phyloP scores from a whole-genome alignment of 2,797 vertebrate species.

The Myotis vivesi region DNA sequence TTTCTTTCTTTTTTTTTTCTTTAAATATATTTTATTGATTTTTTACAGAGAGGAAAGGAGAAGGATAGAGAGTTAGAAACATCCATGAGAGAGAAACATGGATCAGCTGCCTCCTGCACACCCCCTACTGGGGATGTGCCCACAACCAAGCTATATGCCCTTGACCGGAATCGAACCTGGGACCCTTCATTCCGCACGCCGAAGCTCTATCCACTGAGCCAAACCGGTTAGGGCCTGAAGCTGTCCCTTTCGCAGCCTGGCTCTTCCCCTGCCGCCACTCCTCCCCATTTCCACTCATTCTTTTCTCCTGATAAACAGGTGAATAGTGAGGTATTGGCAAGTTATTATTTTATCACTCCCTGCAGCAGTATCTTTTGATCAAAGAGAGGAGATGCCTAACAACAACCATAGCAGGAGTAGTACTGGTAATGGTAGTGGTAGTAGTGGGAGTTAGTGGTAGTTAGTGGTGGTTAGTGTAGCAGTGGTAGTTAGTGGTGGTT shows the following conservation, averaged over 20 bases:
- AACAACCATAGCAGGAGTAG: neutral
- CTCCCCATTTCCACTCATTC: neutral
- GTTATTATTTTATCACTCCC: neutral
- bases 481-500: neutral
- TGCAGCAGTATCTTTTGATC: neutral
- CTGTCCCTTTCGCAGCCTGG: neutral
- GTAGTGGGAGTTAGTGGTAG: neutral
- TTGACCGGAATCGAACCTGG: no score
- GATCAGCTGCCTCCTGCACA: no score
- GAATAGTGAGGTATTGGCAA: neutral
- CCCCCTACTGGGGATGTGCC: no score
- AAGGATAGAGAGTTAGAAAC: no score
- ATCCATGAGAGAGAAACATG: no score
- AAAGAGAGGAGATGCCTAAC: neutral
- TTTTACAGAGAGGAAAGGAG: no score
- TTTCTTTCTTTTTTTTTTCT: no score
- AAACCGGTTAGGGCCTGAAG: rapidly evolving
- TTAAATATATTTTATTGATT: no score
- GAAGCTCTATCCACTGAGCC: no score
- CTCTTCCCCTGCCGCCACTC: neutral
- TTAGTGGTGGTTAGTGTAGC: neutral
- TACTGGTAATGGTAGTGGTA: neutral
- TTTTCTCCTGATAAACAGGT: neutral
- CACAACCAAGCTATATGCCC: no score
- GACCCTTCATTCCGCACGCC: no score